A percentile compares a stretch with the other conserved stretches of the same genome.
Conservation (phyloP, 2,888 invertebrate genomes). For the Galerucella pusilla region DNA sequence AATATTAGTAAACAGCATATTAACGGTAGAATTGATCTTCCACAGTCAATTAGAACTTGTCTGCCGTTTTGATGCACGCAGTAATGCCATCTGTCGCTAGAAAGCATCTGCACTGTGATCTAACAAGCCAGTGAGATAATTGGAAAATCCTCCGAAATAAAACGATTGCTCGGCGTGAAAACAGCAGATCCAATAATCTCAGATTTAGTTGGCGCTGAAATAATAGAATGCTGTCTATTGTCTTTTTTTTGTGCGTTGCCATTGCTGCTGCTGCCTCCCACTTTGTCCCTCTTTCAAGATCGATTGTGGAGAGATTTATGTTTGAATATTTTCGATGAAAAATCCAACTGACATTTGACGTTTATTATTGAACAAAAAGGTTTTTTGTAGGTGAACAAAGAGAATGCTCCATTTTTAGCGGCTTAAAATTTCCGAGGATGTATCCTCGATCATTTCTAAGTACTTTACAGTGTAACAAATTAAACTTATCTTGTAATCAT, state of each 20-base stretch:
- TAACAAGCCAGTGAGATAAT: constrained; percentile 61
- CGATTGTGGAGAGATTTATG: constrained; percentile 23
- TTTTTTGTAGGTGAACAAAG: no score
- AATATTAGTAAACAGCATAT: no score
- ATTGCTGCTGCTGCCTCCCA: not conserved
- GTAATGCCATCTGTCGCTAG: constrained; percentile 50
- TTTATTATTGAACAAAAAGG: not conserved
- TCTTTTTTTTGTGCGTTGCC: constrained; percentile 27
- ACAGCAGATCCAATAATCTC: constrained; percentile 61
- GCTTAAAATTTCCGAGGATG: no score
- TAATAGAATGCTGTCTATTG: constrained; percentile 37
- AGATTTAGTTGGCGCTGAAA: constrained; percentile 43
- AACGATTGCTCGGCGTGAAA: constrained; percentile 59
- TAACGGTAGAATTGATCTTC: constrained; percentile 41
- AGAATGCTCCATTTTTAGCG: no score
- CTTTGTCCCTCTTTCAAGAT: constrained; percentile 14
- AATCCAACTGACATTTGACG: not conserved
- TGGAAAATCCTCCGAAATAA: constrained; percentile 62
- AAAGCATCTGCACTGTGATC: constrained; percentile 50
- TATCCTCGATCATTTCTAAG: no score
- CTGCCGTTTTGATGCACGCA: constrained; percentile 35
- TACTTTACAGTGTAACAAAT: no score
- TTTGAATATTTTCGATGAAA: constrained; percentile 2
- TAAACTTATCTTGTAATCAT: no score
- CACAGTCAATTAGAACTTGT: constrained; percentile 47